Conservation (phyloP, 92 coral and sea anemone genomes). For the Siderastrea siderea region DNA sequence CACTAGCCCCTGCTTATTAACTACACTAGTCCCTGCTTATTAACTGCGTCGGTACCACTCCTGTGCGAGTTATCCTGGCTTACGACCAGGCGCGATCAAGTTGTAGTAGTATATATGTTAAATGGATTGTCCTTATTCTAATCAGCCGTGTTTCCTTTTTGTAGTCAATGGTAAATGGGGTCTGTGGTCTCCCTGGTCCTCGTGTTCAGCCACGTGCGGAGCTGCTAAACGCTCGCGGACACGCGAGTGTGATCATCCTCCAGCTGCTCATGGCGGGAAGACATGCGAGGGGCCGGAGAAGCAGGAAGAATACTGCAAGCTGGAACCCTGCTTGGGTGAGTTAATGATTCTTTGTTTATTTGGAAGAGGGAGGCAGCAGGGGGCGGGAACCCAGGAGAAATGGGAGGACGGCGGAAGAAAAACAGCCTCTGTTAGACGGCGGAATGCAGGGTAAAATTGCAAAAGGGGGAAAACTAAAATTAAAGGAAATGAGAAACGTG, state of each 20-base stretch:
- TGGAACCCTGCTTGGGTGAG: conserved; percentile 82
- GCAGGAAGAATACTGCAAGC: conserved; percentile 88
- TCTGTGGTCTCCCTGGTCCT: conserved; percentile 83
- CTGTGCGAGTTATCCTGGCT: neutral
- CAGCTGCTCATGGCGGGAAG: conserved; percentile 87
- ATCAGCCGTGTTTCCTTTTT: neutral
- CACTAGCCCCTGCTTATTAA: no score
- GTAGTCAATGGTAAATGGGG: conserved; percentile 91
- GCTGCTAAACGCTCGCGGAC: conserved; percentile 88
- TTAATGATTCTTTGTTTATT: neutral
- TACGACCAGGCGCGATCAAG: no score
- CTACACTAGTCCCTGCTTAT: no score
- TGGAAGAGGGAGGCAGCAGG: neutral
- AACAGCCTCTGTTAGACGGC: no score
- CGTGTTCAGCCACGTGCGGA: conserved; percentile 88
- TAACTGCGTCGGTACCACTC: neutral
- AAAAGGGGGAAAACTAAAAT: no score
- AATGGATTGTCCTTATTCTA: neutral
- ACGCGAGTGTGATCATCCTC: conserved; percentile 88
- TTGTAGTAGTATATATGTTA: no score
- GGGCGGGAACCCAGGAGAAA: neutral
- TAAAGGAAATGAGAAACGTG: no score
- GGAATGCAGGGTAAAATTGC: no score
- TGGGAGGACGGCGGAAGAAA: neutral
- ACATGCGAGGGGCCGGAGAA: conserved; percentile 88